Evolutionary conservation across 2,888 invertebrate genomes (phyloP), one percentile per base, ranked within the genome.

Genomic region (Plebejus argus): DNA sequence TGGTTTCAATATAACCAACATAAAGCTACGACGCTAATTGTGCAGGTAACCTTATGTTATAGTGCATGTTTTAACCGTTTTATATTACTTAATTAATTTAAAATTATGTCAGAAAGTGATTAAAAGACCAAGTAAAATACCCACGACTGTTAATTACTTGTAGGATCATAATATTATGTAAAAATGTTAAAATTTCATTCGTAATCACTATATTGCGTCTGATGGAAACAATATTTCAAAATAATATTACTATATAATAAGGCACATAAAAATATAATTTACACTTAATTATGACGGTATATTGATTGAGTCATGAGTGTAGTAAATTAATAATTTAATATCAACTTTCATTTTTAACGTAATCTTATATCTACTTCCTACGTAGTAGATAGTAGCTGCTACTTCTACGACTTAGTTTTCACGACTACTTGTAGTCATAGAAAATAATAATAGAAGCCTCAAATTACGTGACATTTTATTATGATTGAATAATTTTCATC

Each of bases 171-270:
- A 23, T 20, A 58, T 58, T 15, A 8, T n/a, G 7, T 61, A 23
- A 23, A 66, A 66, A 66, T 66, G 61, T 66, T 12, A 66, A 66
- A 66, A 12, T 10, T 66, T 66, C 10, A 66, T 66, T 66, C 61
- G 1, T 66, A 66, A 66, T 12, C 61, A 23, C 61, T 66, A 66
- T 66, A 66, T 66, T 66, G 20, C 23, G 61, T 23, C 61, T 23
- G 61, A 28, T 66, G 15, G 61, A 23, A 23, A 66, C 8, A 66
- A 66, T 58, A 58, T 58, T 23, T 66, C 12, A 66, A 23, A 66
- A 12, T 8, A 58, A 66, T 66, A 23, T 66, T 23, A 66, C 23
- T 66, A n/a, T n/a, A n/a, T n/a, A 23, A 12, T 66, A 23, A 5
- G 12, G 23, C 23, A 66, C 15, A 66, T 66, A 8, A 61, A 23